Base-by-base conservation (phyloP, 2,888 invertebrate species). In the Torymus texanus region DNA sequence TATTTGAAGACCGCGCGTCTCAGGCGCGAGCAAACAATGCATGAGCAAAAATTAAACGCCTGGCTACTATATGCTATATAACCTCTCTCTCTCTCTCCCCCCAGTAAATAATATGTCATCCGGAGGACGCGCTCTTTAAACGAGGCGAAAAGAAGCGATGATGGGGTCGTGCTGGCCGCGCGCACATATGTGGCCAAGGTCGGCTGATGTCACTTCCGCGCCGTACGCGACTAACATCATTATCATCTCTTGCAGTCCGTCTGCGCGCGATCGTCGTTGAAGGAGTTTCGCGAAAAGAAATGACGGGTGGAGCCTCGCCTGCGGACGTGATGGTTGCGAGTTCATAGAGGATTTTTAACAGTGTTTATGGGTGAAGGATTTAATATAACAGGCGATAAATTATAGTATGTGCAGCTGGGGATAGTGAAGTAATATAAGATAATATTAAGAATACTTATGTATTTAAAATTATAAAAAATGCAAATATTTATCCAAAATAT, bases 161-260 rank as follows among this genome's bases (percentile, higher is more conserved):
- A 29, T 53, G 70, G 51, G 62, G 56, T 65, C 65, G 21, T 16
- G 2, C 21, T 21, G 21, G 21, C 21, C 21, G 5, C 13, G 41
- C 4, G 1, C 50, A 58, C 21, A 16, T 14, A 5, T 53, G n/a
- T 41, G 13, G 29, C 29, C 78, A 78, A 78, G 74, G 78, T 62
- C 78, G 24, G 63, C 76, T 63, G 68, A 74, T 74, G 74, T 70
- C 68, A 78, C 74, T 78, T 78, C 68, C 78, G 78, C 14, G n/a
- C 29, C 29, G 29, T 5, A 29, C 18, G 14, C 58, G 51, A 16
- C 74, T 79, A 59, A 70, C 65, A 70, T 75, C 70, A 78, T 78
- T 78, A 65, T 58, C 41, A 16, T 56, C 63, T 29, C 29, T 29
- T 29, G 29, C 29, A 29, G 51, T 10, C 4, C 12, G 0, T 5